Evolutionary conservation across 2,888 invertebrate genomes (phyloP), one percentile per base, ranked within the genome.

Genomic region (Panzeria rudis): DNA sequence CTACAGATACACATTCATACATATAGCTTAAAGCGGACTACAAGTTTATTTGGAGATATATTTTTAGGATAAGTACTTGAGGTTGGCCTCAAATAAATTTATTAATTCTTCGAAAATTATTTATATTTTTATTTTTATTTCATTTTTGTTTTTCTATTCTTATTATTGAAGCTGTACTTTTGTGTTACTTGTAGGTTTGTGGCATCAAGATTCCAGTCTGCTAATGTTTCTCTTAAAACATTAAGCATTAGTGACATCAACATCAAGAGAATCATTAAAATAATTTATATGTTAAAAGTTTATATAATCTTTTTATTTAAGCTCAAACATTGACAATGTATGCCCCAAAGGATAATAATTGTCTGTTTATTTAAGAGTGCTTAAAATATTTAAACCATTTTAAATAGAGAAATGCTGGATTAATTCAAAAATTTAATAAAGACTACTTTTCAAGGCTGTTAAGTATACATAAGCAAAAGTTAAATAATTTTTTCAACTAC

Each of bases 201-300:
- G 41, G 29, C 8, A 20, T n/a, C n/a, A 47, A 25, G n/a, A 13
- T 66, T 47, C 5, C 2, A 17, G 50, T 32, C 15, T 38, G 3
- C 23, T 32, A 17, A 17, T 32, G 17, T 13, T 66, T 11, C 17
- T 2, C 32, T n/a, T 9, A 20, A 69, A 52, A 17, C 13, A 23
- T 13, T 25, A 5, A 25, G 20, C 13, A 54, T 5, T 3, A 44
- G 44, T 47, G 23, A 66, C 13, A 50, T 11, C 15, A 20, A 68
- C 68, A 68, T 68, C 32, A 50, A 68, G 50, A 35, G 32, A 23
- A 52, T 23, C 52, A 52, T 69, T 69, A 35, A 69, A 69, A 52
- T 69, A 32, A 52, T 69, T 69, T 69, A 35, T 38, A 15, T 52
- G 20, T 35, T 32, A 23, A 52, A 52, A 52, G 23, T 52, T n/a